Conservation (phyloP, 2,888 invertebrate species). For the Epinotia demarniana region DNA sequence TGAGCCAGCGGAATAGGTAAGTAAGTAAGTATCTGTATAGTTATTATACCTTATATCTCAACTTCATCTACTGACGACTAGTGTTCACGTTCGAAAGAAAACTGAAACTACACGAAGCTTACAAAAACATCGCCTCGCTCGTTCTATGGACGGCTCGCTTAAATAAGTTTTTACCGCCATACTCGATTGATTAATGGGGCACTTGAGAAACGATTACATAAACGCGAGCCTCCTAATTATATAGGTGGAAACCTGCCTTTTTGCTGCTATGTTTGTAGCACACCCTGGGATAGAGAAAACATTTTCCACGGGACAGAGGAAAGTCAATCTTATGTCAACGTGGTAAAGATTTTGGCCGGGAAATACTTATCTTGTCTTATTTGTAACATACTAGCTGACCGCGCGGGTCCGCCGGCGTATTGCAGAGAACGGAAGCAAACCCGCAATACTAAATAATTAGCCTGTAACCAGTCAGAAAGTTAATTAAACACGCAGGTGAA, state of each 20-base stretch:
- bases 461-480: too few species aligned
- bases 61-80: too few species aligned
- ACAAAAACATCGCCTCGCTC: constrained; percentile 7
- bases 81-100: neutral
- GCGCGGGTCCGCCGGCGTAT: too few species aligned
- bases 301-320: too few species aligned
- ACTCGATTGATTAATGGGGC: constrained; percentile 28
- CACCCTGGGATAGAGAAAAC: neutral
- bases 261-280: neutral
- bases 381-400: too few species aligned
- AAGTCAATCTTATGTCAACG: neutral
- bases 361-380: too few species aligned
- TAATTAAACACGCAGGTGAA: too few species aligned
- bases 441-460: too few species aligned
- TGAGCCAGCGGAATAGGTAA: too few species aligned
- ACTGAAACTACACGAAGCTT: neutral
- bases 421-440: too few species aligned
- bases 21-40: too few species aligned
- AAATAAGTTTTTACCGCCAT: constrained; percentile 28
- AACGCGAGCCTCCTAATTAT: constrained; percentile 29
- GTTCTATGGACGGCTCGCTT: neutral
- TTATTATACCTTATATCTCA: too few species aligned
- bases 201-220: constrained; percentile 32
- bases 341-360: neutral
- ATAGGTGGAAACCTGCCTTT: constrained; percentile 16